Percentiles rank a stretch among this genome's conserved stretches.
These are phyloP conservation scores for Ethmia dodecea DNA, from an alignment of 2,888 invertebrate genomes.

Conservation along the genomic window DNA sequence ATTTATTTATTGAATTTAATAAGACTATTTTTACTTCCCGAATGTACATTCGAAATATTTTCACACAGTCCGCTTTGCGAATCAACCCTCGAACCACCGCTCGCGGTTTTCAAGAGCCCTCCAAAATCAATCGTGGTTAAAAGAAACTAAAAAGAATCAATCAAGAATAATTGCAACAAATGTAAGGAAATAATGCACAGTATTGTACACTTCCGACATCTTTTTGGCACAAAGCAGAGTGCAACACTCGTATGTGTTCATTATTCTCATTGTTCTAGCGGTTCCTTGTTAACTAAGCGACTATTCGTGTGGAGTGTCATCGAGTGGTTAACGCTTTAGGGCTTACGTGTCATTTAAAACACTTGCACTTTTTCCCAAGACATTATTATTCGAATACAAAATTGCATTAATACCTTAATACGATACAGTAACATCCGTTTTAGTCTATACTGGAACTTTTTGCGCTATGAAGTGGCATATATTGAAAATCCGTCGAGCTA, in stretches of 20 bases:
- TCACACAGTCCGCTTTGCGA: slow-evolving; percentile 39
- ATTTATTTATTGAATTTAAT: not conserved
- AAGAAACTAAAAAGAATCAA: slow-evolving; percentile 46
- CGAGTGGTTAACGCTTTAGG: slow-evolving; percentile 42
- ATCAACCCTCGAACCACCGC: slow-evolving; percentile 30
- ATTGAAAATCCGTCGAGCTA: no score
- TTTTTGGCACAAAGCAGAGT: slow-evolving; percentile 58
- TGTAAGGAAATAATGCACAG: slow-evolving; percentile 63
- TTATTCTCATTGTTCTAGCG: slow-evolving; percentile 59
- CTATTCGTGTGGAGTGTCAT: slow-evolving; percentile 38
- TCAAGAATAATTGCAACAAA: slow-evolving; percentile 62
- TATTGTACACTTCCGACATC: slow-evolving; percentile 62
- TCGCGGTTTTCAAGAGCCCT: slow-evolving; percentile 42
- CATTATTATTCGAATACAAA: no score
- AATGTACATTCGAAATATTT: slow-evolving; percentile 6
- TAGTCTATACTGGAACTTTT: no score
- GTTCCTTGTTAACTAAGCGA: no score
- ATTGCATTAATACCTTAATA: no score
- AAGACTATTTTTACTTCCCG: not conserved
- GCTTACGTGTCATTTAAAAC: slow-evolving; percentile 41
- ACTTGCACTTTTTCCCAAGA: no score
- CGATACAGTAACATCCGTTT: no score
- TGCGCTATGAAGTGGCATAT: no score
- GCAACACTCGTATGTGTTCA: slow-evolving; percentile 41
- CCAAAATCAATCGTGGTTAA: slow-evolving; percentile 29